Evolutionary conservation across 1,140 invertebrate species (phyloP).

Genomic region (Hydropsyche tenuis): DNA sequence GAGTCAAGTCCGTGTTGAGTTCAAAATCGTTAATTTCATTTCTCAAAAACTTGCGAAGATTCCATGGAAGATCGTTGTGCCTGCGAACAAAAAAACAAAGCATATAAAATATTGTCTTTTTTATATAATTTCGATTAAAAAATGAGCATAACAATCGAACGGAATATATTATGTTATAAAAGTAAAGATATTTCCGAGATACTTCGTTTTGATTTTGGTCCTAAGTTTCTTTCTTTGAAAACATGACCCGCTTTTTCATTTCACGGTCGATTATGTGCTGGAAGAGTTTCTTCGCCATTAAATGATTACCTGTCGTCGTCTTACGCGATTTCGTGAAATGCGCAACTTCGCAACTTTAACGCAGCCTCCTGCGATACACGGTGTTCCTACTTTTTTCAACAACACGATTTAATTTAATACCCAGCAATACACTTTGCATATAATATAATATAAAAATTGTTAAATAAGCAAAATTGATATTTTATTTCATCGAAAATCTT

Average conservation of each 20-base stretch:
- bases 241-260: not conserved
- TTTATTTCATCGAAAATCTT: too few relatives aligned
- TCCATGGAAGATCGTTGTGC: conserved; percentile 88
- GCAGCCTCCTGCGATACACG: too few relatives aligned
- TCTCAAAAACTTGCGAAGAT: conserved; percentile 79
- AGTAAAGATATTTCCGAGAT: too few relatives aligned
- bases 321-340: not conserved
- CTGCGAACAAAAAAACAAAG: conserved; percentile 56
- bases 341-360: too few relatives aligned
- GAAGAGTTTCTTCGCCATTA: conserved; percentile 27
- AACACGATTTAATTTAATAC: too few relatives aligned
- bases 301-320: conserved; percentile 19
- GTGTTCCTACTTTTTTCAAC: too few relatives aligned
- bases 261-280: conserved; percentile 13
- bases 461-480: too few relatives aligned
- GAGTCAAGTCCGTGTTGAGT: conserved; percentile 72
- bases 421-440: too few relatives aligned
- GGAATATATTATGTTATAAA: too few relatives aligned
- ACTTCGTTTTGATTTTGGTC: not conserved
- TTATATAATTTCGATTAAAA: too few relatives aligned
- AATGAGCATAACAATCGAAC: too few relatives aligned
- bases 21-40: conserved; percentile 78
- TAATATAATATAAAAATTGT: too few relatives aligned
- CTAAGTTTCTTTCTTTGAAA: not conserved
- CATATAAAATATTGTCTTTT: not conserved